phyloP scores from a whole-genome alignment of 2,888 invertebrate species.

The Nephrotoma appendiculata region DNA sequence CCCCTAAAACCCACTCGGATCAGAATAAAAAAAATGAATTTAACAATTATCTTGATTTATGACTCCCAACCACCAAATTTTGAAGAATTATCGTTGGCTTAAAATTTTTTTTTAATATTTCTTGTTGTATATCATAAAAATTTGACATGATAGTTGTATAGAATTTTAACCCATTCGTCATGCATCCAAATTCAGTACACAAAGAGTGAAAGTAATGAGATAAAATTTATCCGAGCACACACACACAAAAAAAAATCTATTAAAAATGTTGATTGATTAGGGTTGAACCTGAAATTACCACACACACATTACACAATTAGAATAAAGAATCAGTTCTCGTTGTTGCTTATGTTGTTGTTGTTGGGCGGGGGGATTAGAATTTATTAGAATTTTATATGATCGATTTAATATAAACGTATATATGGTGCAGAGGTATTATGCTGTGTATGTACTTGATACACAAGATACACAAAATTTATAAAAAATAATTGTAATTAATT shows the following conservation, averaged over 20 bases:
- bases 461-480: background rate
- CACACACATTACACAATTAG: background rate
- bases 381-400: background rate
- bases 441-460: background rate
- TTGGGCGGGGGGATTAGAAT: background rate
- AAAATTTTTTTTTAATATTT: background rate
- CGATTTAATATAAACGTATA: background rate
- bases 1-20: background rate
- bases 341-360: background rate
- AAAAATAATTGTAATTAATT: background rate
- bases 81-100: background rate
- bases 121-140: background rate
- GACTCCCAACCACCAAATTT: background rate
- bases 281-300: background rate
- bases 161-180: background rate
- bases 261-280: background rate
- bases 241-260: background rate
- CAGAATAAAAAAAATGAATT: background rate
- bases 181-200: background rate
- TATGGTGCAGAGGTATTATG: background rate
- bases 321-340: background rate
- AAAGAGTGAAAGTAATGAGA: background rate
- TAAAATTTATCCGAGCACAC: background rate
- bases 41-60: background rate
- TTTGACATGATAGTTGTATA: background rate